Evolutionary conservation across 2,797 vertebrate species (phyloP).

Genomic region (Podarcis siculus): DNA sequence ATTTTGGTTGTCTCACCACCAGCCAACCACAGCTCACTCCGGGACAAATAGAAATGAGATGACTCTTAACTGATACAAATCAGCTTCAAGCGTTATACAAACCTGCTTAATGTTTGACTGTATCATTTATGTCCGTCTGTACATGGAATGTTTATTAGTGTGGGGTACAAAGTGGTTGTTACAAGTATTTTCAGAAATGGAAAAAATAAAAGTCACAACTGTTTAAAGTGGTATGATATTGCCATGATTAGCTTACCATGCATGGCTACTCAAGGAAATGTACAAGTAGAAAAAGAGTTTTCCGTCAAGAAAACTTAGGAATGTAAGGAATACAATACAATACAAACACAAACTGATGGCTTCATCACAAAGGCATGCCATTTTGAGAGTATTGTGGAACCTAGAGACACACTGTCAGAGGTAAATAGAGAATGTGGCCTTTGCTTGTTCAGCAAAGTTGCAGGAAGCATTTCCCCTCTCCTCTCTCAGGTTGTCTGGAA

Average conservation of each 20-base stretch:
- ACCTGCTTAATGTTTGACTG: no score
- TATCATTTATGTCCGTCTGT: no score
- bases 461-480: constrained; percentile 13
- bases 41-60: no score
- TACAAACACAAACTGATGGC: not conserved
- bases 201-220: no score
- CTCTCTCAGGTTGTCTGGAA: constrained; percentile 79
- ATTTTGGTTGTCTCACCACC: no score
- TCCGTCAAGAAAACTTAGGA: not conserved
- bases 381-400: not conserved
- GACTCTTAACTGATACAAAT: no score
- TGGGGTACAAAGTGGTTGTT: no score
- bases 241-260: not conserved
- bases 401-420: not conserved
- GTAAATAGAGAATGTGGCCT: constrained; percentile 10
- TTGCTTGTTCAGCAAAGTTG: not conserved
- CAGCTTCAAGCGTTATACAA: no score
- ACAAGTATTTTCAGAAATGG: no score
- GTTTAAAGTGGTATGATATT: no score
- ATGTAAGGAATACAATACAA: not conserved
- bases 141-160: no score
- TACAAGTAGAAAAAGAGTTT: not conserved
- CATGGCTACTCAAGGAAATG: not conserved
- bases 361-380: not conserved
- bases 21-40: no score